Conservation (phyloP, 2,797 vertebrate species). For the Cottoperca gobio region DNA sequence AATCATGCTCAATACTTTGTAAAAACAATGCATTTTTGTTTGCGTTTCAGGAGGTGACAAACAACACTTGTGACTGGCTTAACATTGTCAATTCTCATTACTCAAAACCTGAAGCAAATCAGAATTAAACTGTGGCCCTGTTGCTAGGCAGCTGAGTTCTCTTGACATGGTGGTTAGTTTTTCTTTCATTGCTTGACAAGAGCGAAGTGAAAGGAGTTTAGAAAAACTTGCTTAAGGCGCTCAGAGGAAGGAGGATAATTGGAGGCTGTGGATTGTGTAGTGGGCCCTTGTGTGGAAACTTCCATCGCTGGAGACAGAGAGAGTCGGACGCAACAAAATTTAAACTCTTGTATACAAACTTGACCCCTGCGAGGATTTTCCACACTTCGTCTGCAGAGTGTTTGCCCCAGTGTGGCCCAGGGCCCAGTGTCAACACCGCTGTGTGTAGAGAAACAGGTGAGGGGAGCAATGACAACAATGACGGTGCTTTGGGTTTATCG, state of each 20-base stretch:
- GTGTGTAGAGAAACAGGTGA: constrained; percentile 87
- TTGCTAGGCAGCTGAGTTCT: constrained; percentile 99
- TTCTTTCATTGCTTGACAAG: constrained; percentile 99
- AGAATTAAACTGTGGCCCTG: constrained; percentile 98
- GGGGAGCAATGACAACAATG: constrained; percentile 82
- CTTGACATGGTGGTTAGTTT: constrained; percentile 99
- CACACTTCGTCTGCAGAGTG: constrained; percentile 89
- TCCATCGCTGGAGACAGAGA: constrained; percentile 89
- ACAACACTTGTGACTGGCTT: constrained; percentile 98
- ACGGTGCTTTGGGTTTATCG: constrained; percentile 17
- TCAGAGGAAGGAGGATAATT: constrained; percentile 98
- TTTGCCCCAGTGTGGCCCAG: constrained; percentile 81
- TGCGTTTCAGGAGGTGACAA: constrained; percentile 98
- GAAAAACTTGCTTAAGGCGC: constrained; percentile 99
- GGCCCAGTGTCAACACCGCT: constrained; percentile 78
- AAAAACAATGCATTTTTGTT: constrained; percentile 99
- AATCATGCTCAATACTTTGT: constrained; percentile 91
- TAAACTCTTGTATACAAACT: constrained; percentile 99
- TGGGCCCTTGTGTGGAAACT: constrained; percentile 96
- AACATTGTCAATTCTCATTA: constrained; percentile 99
- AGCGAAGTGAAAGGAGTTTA: constrained; percentile 99
- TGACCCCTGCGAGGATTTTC: constrained; percentile 92
- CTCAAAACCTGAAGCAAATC: constrained; percentile 97
- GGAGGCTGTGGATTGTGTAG: constrained; percentile 93
- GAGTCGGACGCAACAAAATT: constrained; percentile 91